Conservation (phyloP, 2,113 vertebrate genomes). For the Strix aluco region DNA sequence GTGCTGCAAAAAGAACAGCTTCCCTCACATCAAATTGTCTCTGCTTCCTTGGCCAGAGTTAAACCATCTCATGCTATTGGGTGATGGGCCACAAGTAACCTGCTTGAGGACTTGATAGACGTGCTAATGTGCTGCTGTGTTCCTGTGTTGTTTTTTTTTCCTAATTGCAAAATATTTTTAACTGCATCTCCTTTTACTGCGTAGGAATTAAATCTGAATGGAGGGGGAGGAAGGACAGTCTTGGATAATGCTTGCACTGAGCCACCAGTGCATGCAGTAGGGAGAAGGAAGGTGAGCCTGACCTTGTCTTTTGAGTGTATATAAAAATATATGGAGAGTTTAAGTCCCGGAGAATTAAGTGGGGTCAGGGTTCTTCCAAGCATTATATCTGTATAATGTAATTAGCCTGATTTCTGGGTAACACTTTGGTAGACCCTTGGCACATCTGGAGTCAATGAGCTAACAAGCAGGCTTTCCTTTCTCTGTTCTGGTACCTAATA, state of each 20-base stretch:
- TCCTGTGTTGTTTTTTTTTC: neutral
- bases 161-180: neutral
- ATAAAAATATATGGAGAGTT: neutral
- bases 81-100: neutral
- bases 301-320: neutral
- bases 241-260: neutral
- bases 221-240: neutral
- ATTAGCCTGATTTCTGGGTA: neutral
- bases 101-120: neutral
- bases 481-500: neutral
- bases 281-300: neutral
- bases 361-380: neutral
- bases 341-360: neutral
- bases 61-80: neutral
- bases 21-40: neutral
- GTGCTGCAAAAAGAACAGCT: neutral
- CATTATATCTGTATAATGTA: neutral
- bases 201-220: neutral
- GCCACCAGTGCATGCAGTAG: neutral
- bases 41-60: neutral
- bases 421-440: neutral
- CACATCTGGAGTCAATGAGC: neutral
- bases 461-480: neutral
- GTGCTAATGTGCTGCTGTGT: neutral
- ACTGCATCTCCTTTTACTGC: neutral